Percentiles rank a stretch among this genome's conserved stretches.
phyloP scores from a whole-genome alignment of 2,113 vertebrate species.

The Chiloscyllium plagiosum region DNA sequence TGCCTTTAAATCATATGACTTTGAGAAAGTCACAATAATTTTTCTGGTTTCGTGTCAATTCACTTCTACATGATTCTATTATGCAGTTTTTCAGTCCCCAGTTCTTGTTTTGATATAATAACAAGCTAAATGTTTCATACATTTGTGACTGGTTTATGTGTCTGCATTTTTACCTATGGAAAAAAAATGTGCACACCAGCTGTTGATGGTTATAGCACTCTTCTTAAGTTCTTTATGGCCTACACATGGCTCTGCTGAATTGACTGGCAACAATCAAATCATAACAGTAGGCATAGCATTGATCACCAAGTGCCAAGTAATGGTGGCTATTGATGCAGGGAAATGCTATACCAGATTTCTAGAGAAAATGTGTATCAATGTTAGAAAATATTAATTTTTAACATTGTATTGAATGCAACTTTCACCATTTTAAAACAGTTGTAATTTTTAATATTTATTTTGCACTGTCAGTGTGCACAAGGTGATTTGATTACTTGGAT shows the following conservation, averaged over 20 bases:
- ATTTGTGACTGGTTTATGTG: slow-evolving; percentile 19
- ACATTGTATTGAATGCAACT: neutral
- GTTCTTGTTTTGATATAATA: neutral
- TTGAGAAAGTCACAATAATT: neutral
- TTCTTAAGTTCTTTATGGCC: slow-evolving; percentile 5
- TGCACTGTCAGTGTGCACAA: neutral
- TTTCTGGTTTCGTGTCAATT: neutral
- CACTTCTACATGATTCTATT: neutral
- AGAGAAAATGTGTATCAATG: neutral
- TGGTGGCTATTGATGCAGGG: neutral
- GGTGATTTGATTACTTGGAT: neutral
- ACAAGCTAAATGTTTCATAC: neutral
- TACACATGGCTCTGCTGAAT: neutral
- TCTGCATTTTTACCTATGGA: slow-evolving; percentile 17
- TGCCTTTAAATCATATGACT: neutral
- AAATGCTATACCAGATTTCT: neutral
- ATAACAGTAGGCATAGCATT: neutral
- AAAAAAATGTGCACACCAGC: slow-evolving; percentile 23
- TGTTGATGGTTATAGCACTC: neutral
- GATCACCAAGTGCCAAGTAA: neutral
- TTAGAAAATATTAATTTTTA: neutral
- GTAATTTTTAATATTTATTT: neutral
- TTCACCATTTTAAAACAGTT: neutral
- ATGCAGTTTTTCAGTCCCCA: neutral
- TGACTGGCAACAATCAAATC: neutral